Evolutionary conservation across 2,888 invertebrate genomes (phyloP).

Genomic region (Callimorpha dominula): DNA sequence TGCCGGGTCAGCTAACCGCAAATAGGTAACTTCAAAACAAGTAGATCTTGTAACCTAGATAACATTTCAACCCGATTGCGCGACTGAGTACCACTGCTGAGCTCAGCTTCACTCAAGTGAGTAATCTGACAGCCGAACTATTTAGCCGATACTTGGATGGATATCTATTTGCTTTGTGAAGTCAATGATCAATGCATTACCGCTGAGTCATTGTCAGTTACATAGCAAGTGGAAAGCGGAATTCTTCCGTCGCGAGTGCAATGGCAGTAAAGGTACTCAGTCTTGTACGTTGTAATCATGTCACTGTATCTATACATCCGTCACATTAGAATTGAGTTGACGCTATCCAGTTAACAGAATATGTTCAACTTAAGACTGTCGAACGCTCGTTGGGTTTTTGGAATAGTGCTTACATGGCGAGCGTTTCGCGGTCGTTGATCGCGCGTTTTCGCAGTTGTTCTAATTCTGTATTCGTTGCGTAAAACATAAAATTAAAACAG

Average conservation of each 20-base stretch:
- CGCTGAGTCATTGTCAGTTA: neutral
- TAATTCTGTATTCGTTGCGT: too few species aligned
- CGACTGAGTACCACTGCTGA: neutral
- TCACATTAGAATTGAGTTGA: neutral
- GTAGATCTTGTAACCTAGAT: neutral
- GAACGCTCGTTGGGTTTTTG: too few species aligned
- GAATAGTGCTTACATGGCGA: too few species aligned
- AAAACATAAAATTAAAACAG: too few species aligned
- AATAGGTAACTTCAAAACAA: neutral
- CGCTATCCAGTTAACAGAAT: neutral
- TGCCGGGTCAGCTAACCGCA: neutral
- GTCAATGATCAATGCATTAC: conserved; percentile 2
- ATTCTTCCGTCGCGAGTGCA: neutral
- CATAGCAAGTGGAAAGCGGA: neutral
- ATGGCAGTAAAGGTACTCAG: neutral
- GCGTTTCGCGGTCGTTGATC: too few species aligned
- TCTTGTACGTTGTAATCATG: neutral
- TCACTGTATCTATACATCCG: neutral
- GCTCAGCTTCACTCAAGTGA: conserved; percentile 2
- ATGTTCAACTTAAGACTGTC: too few species aligned
- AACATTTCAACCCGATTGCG: conserved; percentile 2
- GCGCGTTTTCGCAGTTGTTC: too few species aligned
- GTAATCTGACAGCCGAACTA: conserved; percentile 11
- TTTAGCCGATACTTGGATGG: conserved; percentile 5
- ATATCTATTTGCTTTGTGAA: conserved; percentile 2